phyloP scores from a whole-genome alignment of 2,888 invertebrate genomes.

The Anticlea derivata region DNA sequence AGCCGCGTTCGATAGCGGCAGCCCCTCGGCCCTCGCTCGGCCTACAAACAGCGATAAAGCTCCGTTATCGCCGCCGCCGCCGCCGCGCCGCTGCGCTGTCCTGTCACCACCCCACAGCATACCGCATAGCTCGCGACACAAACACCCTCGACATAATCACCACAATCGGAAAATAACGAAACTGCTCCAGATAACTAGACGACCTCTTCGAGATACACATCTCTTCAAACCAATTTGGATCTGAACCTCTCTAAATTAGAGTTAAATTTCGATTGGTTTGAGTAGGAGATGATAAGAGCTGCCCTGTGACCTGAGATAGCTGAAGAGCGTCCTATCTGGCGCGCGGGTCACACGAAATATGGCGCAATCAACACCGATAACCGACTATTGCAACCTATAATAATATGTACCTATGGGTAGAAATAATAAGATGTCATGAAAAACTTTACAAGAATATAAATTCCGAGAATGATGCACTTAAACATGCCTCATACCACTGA shows the following conservation, averaged over 20 bases:
- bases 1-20: background rate
- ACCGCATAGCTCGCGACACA: conserved; percentile 3
- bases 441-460: too few relatives aligned
- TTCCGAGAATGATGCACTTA: too few relatives aligned
- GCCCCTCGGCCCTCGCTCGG: conserved; percentile 8
- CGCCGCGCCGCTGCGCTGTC: background rate
- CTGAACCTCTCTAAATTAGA: conserved; percentile 7
- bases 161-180: conserved; percentile 73
- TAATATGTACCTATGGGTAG: too few relatives aligned
- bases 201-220: conserved; percentile 43
- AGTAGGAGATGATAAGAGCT: conserved; percentile 46
- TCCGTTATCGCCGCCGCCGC: conserved; percentile 11
- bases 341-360: conserved; percentile 29
- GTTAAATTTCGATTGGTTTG: conserved; percentile 23
- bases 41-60: conserved; percentile 22
- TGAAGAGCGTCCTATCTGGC: conserved; percentile 51
- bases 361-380: conserved; percentile 23
- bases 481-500: too few relatives aligned
- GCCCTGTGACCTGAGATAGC: conserved; percentile 55
- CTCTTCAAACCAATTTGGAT: conserved; percentile 26
- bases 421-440: too few relatives aligned
- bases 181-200: conserved; percentile 53
- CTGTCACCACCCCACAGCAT: conserved; percentile 6
- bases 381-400: conserved; percentile 6
- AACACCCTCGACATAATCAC: conserved; percentile 51